Evolutionary conservation across 1,140 invertebrate species (phyloP).

Genomic region (Diabrotica undecimpunctata): DNA sequence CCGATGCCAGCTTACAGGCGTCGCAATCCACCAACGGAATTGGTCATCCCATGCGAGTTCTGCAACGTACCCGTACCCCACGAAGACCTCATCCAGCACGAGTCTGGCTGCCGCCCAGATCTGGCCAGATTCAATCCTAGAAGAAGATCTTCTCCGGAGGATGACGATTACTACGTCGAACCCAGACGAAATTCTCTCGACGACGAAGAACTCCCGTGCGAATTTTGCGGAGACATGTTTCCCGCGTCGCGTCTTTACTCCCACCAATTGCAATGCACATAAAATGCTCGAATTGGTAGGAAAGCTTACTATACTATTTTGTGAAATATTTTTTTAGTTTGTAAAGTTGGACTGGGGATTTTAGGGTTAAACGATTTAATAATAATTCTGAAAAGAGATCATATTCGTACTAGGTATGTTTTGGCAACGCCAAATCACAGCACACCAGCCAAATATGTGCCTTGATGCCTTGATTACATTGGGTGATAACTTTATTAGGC

Average conservation of each 20-base stretch:
- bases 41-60: slow-evolving; percentile 44
- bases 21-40: slow-evolving; percentile 42
- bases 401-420: no score
- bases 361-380: not conserved
- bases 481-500: no score
- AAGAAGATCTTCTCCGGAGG: slow-evolving; percentile 24
- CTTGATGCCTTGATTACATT: no score
- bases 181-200: slow-evolving; percentile 33
- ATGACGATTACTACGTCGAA: slow-evolving; percentile 37
- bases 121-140: slow-evolving; percentile 37
- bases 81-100: slow-evolving; percentile 43
- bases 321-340: no score
- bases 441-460: no score
- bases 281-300: not conserved
- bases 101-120: slow-evolving; percentile 41
- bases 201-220: slow-evolving; percentile 47
- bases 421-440: no score
- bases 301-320: no score
- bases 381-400: not conserved
- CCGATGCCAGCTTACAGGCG: slow-evolving; percentile 34
- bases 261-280: slow-evolving; percentile 44
- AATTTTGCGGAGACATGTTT: slow-evolving; percentile 48
- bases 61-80: slow-evolving; percentile 42
- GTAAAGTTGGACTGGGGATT: no score
- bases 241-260: slow-evolving; percentile 44